Conservation (phyloP, 2,888 invertebrate species). For the Penaeus monodon region DNA sequence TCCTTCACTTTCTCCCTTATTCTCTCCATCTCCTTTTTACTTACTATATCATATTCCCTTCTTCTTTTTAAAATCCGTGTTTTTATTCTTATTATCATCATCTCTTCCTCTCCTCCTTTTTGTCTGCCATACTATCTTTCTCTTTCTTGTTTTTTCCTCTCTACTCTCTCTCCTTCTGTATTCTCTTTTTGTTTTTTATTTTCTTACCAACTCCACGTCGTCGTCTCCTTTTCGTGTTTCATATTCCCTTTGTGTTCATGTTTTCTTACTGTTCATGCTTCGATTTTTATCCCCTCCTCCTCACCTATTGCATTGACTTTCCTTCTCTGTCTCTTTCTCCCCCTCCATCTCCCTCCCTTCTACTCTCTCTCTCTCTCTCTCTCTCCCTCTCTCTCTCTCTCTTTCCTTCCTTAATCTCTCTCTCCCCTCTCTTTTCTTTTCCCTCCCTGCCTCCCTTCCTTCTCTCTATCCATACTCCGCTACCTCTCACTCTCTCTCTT, state of each 20-base stretch:
- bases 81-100: too few species aligned
- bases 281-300: neutral
- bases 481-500: conserved; percentile 32
- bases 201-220: neutral
- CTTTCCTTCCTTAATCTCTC: neutral
- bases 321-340: neutral
- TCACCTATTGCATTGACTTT: neutral
- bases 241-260: neutral
- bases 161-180: neutral
- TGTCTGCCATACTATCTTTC: neutral
- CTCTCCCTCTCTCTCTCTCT: neutral
- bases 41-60: too few species aligned
- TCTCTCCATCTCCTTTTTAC: too few species aligned
- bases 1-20: too few species aligned
- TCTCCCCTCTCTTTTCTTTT: conserved; percentile 4
- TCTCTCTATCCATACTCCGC: conserved; percentile 23
- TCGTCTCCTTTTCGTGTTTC: neutral
- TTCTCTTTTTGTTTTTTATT: neutral
- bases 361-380: neutral
- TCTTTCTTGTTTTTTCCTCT: neutral
- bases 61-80: too few species aligned
- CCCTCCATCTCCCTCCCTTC: neutral
- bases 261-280: neutral
- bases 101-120: neutral
- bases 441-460: conserved; percentile 5